phyloP scores from a whole-genome alignment of 2,113 vertebrate species.

The Pollimyrus isidori region DNA sequence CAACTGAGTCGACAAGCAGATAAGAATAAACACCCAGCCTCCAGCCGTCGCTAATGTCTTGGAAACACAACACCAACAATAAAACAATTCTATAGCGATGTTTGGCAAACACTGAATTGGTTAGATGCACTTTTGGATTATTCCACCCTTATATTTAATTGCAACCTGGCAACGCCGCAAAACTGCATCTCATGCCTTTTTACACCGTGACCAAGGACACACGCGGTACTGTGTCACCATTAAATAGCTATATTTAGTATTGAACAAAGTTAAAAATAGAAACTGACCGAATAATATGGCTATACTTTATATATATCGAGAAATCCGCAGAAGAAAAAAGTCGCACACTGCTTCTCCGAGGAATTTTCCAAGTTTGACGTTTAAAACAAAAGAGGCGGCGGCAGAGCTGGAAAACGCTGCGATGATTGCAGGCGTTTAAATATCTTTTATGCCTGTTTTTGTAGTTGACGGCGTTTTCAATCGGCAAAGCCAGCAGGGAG shows the following conservation, averaged over 20 bases:
- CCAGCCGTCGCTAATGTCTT: not conserved
- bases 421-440: not conserved
- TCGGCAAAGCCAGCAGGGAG: not conserved
- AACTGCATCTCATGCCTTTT: slow-evolving; percentile 14
- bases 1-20: not conserved
- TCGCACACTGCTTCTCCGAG: not conserved
- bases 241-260: slow-evolving; percentile 49
- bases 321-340: not conserved
- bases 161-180: slow-evolving; percentile 42
- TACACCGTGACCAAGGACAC: slow-evolving; percentile 31
- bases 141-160: slow-evolving; percentile 30
- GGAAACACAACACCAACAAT: not conserved
- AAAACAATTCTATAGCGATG: not conserved
- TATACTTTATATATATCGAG: not conserved
- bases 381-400: not conserved
- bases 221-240: not conserved
- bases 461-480: not conserved
- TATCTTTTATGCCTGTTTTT: not conserved
- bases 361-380: not conserved
- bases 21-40: not conserved
- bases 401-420: not conserved
- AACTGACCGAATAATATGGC: not conserved
- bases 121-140: not conserved
- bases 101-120: not conserved
- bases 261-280: slow-evolving; percentile 32